A percentile compares a stretch with the other conserved stretches of the same genome.
phyloP scores from a whole-genome alignment of 1,140 invertebrate species.

The Vanessa atalanta region DNA sequence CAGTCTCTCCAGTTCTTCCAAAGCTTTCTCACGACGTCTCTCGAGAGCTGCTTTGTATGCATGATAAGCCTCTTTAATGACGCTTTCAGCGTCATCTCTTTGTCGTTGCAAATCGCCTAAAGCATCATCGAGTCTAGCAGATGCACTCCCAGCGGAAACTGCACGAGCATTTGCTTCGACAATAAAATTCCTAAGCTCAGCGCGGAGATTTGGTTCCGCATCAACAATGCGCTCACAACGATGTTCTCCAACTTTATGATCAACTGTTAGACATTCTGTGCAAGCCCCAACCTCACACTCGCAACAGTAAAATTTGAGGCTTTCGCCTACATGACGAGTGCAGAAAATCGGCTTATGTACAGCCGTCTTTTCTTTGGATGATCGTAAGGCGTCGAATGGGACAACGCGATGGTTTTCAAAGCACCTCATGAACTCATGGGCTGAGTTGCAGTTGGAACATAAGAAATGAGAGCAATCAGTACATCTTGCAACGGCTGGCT shows the following conservation, averaged over 20 bases:
- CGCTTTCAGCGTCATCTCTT: conserved; percentile 90
- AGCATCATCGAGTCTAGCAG: conserved; percentile 86
- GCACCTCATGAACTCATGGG: conserved; percentile 96
- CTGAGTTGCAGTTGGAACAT: conserved; percentile 95
- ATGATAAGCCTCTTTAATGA: conserved; percentile 92
- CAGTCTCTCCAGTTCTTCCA: conserved; percentile 88
- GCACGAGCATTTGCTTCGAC: conserved; percentile 87
- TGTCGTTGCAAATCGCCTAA: conserved; percentile 92
- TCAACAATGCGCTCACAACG: conserved; percentile 88
- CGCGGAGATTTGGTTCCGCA: conserved; percentile 87
- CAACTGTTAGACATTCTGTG: conserved; percentile 89
- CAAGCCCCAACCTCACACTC: conserved; percentile 91
- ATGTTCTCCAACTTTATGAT: conserved; percentile 90
- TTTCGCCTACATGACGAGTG: conserved; percentile 87
- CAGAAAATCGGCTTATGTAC: conserved; percentile 93
- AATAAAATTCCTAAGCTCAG: conserved; percentile 87
- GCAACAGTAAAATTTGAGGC: conserved; percentile 90
- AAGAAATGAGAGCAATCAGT: conserved; percentile 96
- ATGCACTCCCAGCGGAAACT: conserved; percentile 87
- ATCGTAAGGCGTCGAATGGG: conserved; percentile 91
- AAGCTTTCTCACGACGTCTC: conserved; percentile 86
- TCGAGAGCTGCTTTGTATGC: conserved; percentile 92
- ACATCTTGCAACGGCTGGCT: conserved; percentile 94
- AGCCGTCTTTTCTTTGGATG: conserved; percentile 86
- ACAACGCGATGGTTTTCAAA: conserved; percentile 96